Percentiles rank a stretch among this genome's conserved stretches.
Conservation (phyloP, 1,140 invertebrate species). For the Listronotus bonariensis region DNA sequence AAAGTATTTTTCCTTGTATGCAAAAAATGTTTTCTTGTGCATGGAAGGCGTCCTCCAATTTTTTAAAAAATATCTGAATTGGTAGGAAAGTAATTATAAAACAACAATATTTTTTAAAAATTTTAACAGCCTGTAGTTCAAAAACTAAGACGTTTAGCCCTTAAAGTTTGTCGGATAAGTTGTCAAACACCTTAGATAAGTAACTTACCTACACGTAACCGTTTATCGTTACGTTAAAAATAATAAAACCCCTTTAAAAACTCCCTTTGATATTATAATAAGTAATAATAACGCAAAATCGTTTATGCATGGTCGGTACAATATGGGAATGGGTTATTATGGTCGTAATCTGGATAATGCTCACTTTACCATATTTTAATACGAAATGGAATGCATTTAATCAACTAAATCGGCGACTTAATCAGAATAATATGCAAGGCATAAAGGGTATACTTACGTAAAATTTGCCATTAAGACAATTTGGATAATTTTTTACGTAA, state of each 20-base stretch:
- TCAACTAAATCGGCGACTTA: slow-evolving; percentile 28
- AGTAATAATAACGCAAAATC: slow-evolving; percentile 30
- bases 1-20: too few species aligned
- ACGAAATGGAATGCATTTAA: slow-evolving; percentile 20
- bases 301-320: slow-evolving; percentile 30
- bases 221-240: neutral
- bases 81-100: too few species aligned
- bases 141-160: too few species aligned
- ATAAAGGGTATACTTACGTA: slow-evolving; percentile 19
- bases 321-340: slow-evolving; percentile 25
- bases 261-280: slow-evolving; percentile 25
- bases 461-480: neutral
- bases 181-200: too few species aligned
- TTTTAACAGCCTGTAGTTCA: too few species aligned
- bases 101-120: too few species aligned
- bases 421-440: slow-evolving; percentile 22
- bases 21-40: too few species aligned
- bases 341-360: slow-evolving; percentile 31
- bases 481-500: too few species aligned
- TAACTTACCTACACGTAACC: neutral
- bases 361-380: slow-evolving; percentile 22
- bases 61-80: too few species aligned
- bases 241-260: neutral
- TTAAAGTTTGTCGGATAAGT: too few species aligned
- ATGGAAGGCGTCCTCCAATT: too few species aligned